Evolutionary conservation across 2,797 vertebrate species (phyloP), one percentile per base, ranked within the genome.

Genomic region (Oreortyx pictus): DNA sequence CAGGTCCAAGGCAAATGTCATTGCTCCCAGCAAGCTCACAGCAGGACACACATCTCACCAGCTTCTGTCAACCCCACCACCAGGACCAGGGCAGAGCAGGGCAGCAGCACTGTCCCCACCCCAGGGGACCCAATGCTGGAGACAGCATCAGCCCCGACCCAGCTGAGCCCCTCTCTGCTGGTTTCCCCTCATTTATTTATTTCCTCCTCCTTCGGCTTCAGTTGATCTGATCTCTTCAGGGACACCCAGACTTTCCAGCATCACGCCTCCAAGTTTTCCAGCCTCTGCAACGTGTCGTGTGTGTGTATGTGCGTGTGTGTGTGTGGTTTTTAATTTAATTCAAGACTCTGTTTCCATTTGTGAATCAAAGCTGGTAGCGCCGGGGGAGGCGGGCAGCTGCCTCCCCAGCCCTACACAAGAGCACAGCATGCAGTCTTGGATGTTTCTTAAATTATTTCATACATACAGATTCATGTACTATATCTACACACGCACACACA

Each of bases 321-420:
- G 89, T 85, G 94, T 31, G 92, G 89, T 73, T 94, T 92, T 97
- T 96, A 93, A 90, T 97, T 96, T 95, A 93, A 97, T 87, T 95
- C 88, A 61, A 91, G 86, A 76, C 82, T 92, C 70, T 78, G 14
- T 91, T 91, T 84, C 92, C 95, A 84, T 95, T 91, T 91, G 77
- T 92, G 94, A 95, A 92, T 92, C 60, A 5, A 93, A 88, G 93
- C 71, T 35, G 91, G 90, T 23, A 80, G 95, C 52, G 77, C 50
- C 1, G 39, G 46, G 57, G n/a, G 39, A 44, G 81, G 86, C 3
- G 5, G 73, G 84, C 78, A 47, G 86, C 79, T 46, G 76, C 82
- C 79, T 66, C 59, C 76, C 74, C 73, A 59, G 80, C 91, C 89
- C 91, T 88, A 6, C 76, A 57, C 88, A 35, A 29, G 93, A 94